Base-by-base conservation (phyloP, 2,888 invertebrate species). In the Glaucopsyche alexis region DNA sequence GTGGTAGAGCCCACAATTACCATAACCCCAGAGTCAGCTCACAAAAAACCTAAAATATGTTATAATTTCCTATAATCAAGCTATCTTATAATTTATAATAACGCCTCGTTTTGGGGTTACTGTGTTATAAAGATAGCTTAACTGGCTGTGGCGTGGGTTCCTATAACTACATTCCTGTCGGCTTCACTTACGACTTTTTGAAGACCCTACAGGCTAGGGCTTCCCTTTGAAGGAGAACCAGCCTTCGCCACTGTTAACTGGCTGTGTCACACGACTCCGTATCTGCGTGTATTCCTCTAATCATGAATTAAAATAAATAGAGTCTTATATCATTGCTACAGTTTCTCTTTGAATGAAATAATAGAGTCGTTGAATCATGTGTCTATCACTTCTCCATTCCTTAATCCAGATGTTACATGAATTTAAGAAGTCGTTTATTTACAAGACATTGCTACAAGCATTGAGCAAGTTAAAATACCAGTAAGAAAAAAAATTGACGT, bases 1-100 rank as follows among this genome's bases (percentile, higher is more conserved):
- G 69, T 69, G 7, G 69, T 66, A 7, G 66, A 60, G 14, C 66
- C 66, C 66, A 42, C 16, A 42, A 66, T 66, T 42, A 66, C 16
- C 40, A 66, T 66, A 42, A 19, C 40, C 40, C 40, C 38, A 9
- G n/a, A 29, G 29, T 14, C n/a, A 65, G 65, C 42, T 40, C 13
- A 69, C 47, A 69, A 69, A 49, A 69, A 47, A 49, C 16, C 14
- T 69, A 13, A 45, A 67, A 42, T 13, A 49, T 47, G 11, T 45
- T 67, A 69, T 47, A 47, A 16, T 69, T 19, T 69, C 67, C 29
- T 69, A 19, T 7, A 49, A 45, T 47, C 45, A 49, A 69, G 29
- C 49, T 47, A 49, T 19, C 29, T 49, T 19, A 60, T 60, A 29
- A 60, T 38, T 60, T 60, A 60, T 60, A 29, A 60, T 29, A 19